Evolutionary conservation across 2,888 invertebrate genomes (phyloP).

Genomic region (Steinernema hermaphroditum): DNA sequence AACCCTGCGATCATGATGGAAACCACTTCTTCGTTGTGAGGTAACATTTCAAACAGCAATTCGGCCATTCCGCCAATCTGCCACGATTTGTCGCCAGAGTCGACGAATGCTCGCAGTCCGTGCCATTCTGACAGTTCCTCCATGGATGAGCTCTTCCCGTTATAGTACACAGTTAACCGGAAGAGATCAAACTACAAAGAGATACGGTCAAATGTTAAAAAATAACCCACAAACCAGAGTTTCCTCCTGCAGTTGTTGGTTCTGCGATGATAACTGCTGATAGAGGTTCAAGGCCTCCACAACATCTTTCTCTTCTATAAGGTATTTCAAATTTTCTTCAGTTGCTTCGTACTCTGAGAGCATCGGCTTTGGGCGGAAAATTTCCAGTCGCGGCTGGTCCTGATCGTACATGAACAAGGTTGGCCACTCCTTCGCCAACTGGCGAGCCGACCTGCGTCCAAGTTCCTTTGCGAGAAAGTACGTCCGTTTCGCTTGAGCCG

Average conservation of each 20-base stretch:
- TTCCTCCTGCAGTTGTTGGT: conserved; percentile 33
- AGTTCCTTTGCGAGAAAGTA: conserved; percentile 63
- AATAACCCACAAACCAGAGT: not conserved
- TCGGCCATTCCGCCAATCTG: conserved; percentile 46
- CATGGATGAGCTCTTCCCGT: conserved; percentile 52
- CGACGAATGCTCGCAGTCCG: conserved; percentile 53
- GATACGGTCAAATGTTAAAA: not conserved
- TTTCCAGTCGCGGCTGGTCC: conserved; percentile 60
- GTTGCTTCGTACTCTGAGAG: conserved; percentile 51
- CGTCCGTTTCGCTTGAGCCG: conserved; percentile 41
- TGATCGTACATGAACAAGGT: conserved; percentile 64
- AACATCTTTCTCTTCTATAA: conserved; percentile 53
- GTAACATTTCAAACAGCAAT: conserved; percentile 56
- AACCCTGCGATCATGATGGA: conserved; percentile 57
- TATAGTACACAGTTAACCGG: conserved; percentile 57
- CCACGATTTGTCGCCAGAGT: conserved; percentile 33
- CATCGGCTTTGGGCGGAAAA: conserved; percentile 58
- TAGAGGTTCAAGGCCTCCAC: conserved; percentile 54
- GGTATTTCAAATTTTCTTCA: conserved; percentile 47
- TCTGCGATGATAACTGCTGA: conserved; percentile 48
- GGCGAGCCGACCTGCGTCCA: conserved; percentile 61
- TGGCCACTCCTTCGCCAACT: conserved; percentile 65
- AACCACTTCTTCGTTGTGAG: conserved; percentile 48
- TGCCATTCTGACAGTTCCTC: conserved; percentile 57
- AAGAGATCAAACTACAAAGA: conserved; percentile 49